Evolutionary conservation across 2,797 vertebrate species (phyloP).

Genomic region (Tangara arthus): DNA sequence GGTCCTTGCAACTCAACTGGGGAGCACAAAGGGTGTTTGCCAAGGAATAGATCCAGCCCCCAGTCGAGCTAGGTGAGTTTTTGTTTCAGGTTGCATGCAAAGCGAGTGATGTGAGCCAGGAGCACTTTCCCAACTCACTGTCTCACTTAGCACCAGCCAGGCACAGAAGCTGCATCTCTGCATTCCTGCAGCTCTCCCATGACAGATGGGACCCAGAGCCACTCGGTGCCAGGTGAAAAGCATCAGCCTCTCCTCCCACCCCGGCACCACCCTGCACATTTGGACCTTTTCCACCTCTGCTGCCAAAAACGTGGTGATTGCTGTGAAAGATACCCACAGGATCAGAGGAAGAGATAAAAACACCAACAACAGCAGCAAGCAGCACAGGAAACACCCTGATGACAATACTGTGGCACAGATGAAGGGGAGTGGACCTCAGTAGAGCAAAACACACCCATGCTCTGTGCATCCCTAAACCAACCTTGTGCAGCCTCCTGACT

Average conservation of each 20-base stretch:
- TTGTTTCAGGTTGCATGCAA: not conserved
- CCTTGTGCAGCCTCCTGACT: not conserved
- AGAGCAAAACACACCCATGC: not conserved
- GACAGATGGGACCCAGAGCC: not conserved
- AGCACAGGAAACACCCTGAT: conserved; percentile 32
- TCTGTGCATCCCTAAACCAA: not conserved
- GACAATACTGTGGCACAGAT: not conserved
- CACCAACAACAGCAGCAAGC: not conserved
- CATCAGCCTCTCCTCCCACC: not conserved
- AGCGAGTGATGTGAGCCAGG: not conserved
- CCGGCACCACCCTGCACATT: rapidly evolving
- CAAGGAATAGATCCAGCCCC: not conserved
- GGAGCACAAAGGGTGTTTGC: not conserved
- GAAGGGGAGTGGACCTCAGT: not conserved
- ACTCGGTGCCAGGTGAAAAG: not conserved
- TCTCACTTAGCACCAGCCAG: not conserved
- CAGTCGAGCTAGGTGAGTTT: rapidly evolving
- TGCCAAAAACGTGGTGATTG: not conserved
- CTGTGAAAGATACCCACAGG: not conserved
- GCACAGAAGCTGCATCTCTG: rapidly evolving
- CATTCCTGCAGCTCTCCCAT: not conserved
- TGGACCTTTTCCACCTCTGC: not conserved
- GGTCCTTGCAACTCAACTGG: not conserved
- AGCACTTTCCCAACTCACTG: not conserved
- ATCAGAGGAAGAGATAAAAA: conserved; percentile 28